These are phyloP conservation scores for Palythoa heliodiscus DNA, from an alignment of 92 coral and sea anemone genomes.

Conservation along the genomic window DNA sequence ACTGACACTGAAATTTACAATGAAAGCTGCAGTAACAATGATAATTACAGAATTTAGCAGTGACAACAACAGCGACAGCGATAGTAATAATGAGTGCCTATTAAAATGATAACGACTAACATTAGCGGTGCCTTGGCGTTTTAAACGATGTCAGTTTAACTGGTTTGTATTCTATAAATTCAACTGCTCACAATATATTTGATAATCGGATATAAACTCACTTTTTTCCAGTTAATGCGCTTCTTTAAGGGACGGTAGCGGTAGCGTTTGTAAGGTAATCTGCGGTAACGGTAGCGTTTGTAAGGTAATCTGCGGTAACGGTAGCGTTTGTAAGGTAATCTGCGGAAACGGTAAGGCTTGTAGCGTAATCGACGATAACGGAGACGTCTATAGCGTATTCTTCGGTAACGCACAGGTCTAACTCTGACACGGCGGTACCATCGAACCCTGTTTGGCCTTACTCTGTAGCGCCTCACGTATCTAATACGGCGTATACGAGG, in stretches of 20 bases:
- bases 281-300: constrained; percentile 6
- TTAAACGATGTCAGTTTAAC: neutral
- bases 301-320: neutral
- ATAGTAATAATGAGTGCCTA: neutral
- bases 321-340: neutral
- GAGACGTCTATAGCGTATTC: neutral
- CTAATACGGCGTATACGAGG: neutral
- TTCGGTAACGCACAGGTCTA: constrained; percentile 24
- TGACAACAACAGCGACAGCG: no score
- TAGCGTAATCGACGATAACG: constrained; percentile 10
- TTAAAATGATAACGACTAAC: neutral
- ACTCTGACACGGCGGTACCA: constrained; percentile 24
- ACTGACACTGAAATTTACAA: neutral
- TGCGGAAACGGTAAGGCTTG: neutral
- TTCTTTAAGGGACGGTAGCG: constrained; percentile 4
- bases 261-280: neutral
- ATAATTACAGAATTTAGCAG: neutral
- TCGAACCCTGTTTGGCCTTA: neutral
- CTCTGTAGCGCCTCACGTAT: neutral
- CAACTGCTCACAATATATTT: neutral
- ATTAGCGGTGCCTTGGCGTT: neutral
- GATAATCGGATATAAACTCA: neutral
- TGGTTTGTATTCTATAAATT: no score
- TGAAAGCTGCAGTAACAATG: neutral
- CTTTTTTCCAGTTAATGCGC: constrained; percentile 30